Evolutionary conservation across 2,113 vertebrate species (phyloP).

Genomic region (Oostethus manadensis): DNA sequence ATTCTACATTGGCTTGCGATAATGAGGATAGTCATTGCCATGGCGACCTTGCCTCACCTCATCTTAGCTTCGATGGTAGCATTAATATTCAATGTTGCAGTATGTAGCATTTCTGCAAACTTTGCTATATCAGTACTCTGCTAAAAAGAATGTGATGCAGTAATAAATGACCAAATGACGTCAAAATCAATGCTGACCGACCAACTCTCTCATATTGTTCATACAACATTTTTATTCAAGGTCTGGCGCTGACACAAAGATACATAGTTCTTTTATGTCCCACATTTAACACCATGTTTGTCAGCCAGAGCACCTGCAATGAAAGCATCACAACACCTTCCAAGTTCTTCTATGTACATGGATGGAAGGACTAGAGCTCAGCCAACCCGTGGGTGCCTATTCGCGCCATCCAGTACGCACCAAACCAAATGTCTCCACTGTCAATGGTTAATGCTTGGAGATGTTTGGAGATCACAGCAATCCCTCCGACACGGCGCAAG

Average conservation of each 20-base stretch:
- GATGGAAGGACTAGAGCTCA: constrained; percentile 60
- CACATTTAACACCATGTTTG: not conserved
- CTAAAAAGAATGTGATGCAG: too few species aligned
- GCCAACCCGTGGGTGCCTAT: constrained; percentile 60
- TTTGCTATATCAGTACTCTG: too few species aligned
- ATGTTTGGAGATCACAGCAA: too few species aligned
- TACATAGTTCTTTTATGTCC: too few species aligned
- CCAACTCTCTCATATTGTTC: constrained; percentile 39
- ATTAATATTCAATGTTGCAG: too few species aligned
- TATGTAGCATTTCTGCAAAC: too few species aligned
- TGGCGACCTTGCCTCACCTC: too few species aligned
- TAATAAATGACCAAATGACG: not conserved
- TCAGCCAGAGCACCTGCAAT: constrained; percentile 43
- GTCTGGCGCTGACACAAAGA: too few species aligned
- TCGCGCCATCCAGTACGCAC: constrained; percentile 57
- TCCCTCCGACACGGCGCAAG: too few species aligned
- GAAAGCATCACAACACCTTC: constrained; percentile 44
- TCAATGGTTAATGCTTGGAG: not conserved
- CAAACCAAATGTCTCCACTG: constrained; percentile 2
- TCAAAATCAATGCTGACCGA: constrained; percentile 53
- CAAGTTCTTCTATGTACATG: constrained; percentile 55
- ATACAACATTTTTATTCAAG: not conserved
- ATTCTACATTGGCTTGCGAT: too few species aligned
- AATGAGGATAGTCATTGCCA: too few species aligned
- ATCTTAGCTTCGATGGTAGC: too few species aligned